A percentile compares a stretch with the other conserved stretches of the same genome.
Conservation (phyloP, 2,113 vertebrate species). For the Myodes glareolus region DNA sequence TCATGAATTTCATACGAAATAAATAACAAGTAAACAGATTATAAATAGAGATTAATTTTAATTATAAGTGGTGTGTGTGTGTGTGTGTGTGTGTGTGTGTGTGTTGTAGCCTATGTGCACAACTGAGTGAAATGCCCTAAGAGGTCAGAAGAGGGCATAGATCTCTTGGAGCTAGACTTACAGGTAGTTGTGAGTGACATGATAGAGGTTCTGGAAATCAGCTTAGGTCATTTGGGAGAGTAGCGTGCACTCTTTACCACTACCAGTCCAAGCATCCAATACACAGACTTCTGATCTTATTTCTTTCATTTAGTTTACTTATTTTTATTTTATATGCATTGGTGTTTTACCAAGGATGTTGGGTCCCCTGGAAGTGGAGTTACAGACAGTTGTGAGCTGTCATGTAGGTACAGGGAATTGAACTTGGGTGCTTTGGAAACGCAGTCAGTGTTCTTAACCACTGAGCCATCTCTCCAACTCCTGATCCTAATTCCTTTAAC, state of each 20-base stretch:
- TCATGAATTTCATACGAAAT: not conserved
- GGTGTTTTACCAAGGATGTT: no score
- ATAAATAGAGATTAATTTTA: not conserved
- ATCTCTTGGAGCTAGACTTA: not conserved
- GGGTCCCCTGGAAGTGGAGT: no score
- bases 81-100: not conserved
- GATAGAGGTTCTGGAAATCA: no score
- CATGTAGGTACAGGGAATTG: no score
- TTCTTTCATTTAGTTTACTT: not conserved
- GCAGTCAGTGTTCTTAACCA: no score
- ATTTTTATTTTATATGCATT: no score
- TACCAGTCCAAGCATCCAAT: not conserved
- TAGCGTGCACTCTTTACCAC: not conserved
- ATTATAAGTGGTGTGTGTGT: not conserved
- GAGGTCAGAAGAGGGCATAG: not conserved
- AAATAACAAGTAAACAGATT: not conserved
- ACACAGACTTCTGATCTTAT: not conserved
- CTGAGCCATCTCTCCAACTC: not conserved
- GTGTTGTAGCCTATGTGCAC: not conserved
- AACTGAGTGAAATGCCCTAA: not conserved
- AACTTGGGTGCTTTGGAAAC: no score
- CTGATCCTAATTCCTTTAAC: not conserved
- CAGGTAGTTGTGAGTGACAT: not conserved
- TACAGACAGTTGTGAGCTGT: no score
- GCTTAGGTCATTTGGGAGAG: not conserved